phyloP scores from a whole-genome alignment of 92 coral and sea anemone genomes.

The Umimayanthus chanpuru region DNA sequence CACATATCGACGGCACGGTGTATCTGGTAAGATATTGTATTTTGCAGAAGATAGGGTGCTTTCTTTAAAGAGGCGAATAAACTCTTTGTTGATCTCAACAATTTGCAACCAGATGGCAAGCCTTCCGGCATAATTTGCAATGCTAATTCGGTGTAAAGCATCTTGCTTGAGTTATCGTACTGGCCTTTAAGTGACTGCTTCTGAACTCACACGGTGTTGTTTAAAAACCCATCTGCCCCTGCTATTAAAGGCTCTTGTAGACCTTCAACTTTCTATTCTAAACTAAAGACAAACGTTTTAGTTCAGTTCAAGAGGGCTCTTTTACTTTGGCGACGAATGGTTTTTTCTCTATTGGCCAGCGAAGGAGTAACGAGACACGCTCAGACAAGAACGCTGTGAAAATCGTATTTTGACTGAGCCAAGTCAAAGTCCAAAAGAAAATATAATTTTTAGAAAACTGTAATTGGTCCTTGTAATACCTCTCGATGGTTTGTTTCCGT shows the following conservation, averaged over 20 bases:
- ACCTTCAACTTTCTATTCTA: no score
- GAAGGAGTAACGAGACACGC: neutral
- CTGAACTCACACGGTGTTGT: neutral
- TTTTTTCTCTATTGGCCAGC: neutral
- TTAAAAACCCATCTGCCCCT: no score
- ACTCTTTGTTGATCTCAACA: neutral
- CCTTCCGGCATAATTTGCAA: neutral
- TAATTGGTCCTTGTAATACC: neutral
- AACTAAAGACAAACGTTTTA: no score
- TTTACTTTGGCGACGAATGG: neutral
- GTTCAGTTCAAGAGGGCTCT: neutral
- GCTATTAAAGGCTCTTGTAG: no score
- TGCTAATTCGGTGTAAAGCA: neutral
- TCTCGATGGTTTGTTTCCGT: neutral
- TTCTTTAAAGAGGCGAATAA: neutral
- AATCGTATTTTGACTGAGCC: neutral
- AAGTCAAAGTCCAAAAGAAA: neutral
- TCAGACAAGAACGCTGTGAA: neutral
- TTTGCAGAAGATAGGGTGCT: neutral
- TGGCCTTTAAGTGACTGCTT: neutral
- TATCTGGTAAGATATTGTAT: neutral
- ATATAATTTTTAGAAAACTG: no score
- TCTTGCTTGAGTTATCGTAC: neutral
- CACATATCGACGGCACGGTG: slow-evolving; percentile 22
- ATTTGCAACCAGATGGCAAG: neutral